Conservation (phyloP, 2,113 vertebrate genomes). For the Ailurus styani region DNA sequence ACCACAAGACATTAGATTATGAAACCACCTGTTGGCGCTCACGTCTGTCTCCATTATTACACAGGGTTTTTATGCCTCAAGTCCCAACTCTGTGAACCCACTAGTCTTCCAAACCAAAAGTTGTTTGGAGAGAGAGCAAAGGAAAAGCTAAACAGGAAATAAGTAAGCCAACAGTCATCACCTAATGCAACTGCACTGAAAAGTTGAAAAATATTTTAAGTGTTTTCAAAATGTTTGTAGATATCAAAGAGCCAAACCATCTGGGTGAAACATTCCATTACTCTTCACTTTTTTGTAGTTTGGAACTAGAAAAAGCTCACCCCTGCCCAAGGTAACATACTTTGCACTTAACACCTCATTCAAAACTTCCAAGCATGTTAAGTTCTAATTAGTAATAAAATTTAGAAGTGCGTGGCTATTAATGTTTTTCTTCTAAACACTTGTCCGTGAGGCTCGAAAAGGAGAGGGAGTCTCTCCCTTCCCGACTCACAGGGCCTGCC, state of each 20-base stretch:
- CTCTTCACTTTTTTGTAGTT: slow-evolving; percentile 17
- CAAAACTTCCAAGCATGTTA: neutral
- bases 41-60: neutral
- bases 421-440: slow-evolving; percentile 9
- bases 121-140: slow-evolving; percentile 66
- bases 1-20: neutral
- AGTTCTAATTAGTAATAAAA: slow-evolving; percentile 45
- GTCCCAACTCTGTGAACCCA: neutral
- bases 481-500: neutral
- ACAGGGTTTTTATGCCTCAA: neutral
- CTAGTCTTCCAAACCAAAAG: slow-evolving; percentile 5
- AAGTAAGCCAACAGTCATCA: slow-evolving; percentile 55
- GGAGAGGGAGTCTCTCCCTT: neutral
- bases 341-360: slow-evolving; percentile 61
- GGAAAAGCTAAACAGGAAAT: slow-evolving; percentile 63
- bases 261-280: slow-evolving; percentile 51
- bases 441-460: neutral
- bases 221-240: slow-evolving; percentile 63
- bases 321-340: slow-evolving; percentile 50
- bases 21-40: slow-evolving; percentile 25
- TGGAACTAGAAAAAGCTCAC: slow-evolving; percentile 49
- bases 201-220: slow-evolving; percentile 56
- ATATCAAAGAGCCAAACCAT: slow-evolving; percentile 64
- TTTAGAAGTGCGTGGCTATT: neutral
- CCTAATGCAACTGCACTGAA: slow-evolving; percentile 42